These are phyloP conservation scores for Macrophya alboannulata DNA, from an alignment of 2,888 invertebrate species.

Conservation along the genomic window DNA sequence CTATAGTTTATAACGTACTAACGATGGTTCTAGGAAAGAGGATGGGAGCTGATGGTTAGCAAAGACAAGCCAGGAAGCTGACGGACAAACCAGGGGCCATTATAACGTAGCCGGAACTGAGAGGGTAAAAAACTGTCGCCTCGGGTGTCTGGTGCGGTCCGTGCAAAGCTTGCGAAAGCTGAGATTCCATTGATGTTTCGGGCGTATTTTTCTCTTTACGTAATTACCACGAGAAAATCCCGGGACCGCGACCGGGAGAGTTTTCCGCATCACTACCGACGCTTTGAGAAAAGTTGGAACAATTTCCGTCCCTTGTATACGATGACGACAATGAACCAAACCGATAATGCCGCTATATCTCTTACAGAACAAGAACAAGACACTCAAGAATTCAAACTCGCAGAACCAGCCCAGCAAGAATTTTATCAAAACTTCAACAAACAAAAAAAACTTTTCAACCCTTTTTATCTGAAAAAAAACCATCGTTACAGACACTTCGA, in stretches of 20 bases:
- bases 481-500: neutral
- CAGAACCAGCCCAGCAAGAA: neutral
- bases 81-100: slow-evolving; percentile 50
- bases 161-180: slow-evolving; percentile 54
- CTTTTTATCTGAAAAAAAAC: neutral
- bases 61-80: slow-evolving; percentile 54
- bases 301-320: slow-evolving; percentile 65
- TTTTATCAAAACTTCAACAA: neutral
- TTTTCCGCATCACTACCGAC: slow-evolving; percentile 70
- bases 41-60: slow-evolving; percentile 21
- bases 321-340: neutral
- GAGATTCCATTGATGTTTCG: slow-evolving; percentile 72
- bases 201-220: slow-evolving; percentile 69
- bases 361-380: neutral
- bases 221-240: slow-evolving; percentile 66
- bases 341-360: neutral
- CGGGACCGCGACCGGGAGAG: slow-evolving; percentile 56
- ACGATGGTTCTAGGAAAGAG: neutral
- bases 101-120: slow-evolving; percentile 48
- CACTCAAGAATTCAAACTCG: neutral
- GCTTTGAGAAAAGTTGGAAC: slow-evolving; percentile 68
- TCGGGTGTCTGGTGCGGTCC: slow-evolving; percentile 41
- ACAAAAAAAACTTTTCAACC: neutral
- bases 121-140: slow-evolving; percentile 50
- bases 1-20: slow-evolving; percentile 18